Evolutionary conservation across 2,888 invertebrate genomes (phyloP), one percentile per base, ranked within the genome.

Genomic region (Aleiodes alternator): DNA sequence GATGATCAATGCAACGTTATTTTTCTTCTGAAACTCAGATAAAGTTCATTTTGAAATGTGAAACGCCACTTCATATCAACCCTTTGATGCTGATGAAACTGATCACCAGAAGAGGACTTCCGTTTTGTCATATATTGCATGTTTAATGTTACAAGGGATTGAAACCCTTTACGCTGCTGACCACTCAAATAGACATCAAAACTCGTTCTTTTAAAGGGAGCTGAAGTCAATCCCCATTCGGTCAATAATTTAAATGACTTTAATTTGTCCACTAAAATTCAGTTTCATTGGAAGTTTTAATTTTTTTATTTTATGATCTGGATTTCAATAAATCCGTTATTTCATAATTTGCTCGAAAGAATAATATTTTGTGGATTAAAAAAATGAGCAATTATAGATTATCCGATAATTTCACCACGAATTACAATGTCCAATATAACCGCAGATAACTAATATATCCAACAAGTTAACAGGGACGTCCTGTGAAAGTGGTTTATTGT

Each of bases 351-450:
- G 23, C 23, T 23, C 23, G 23, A 2, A 23, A 23, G 23, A 23
- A 23, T 23, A 23, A 34, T 34, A 34, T 4, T 34, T 34, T 12
- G 51, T n/a, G 14, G 5, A 51, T 51, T 51, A 0, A 9, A 14
- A 23, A 51, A 6, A 9, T 51, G 0, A 14, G 51, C 4, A 51
- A 51, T n/a, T 51, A 14, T 29, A 16, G 64, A 64, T 48, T 43
- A 64, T 64, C 23, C 11, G 48, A 64, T 23, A 34, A 11, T 59
- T 50, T 8, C 4, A 57, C 70, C 43, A 38, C 72, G 55, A 64
- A 66, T 43, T 38, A 68, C 50, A 69, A 57, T 38, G 38, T 59
- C 57, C 69, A 59, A 68, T 69, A 69, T 48, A 34, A 43, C 59
- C 3, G 23, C 38, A 38, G 51, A 69, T 64, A 64, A 64, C 43